phyloP scores from a whole-genome alignment of 2,888 invertebrate genomes.

The Xylota segnis region DNA sequence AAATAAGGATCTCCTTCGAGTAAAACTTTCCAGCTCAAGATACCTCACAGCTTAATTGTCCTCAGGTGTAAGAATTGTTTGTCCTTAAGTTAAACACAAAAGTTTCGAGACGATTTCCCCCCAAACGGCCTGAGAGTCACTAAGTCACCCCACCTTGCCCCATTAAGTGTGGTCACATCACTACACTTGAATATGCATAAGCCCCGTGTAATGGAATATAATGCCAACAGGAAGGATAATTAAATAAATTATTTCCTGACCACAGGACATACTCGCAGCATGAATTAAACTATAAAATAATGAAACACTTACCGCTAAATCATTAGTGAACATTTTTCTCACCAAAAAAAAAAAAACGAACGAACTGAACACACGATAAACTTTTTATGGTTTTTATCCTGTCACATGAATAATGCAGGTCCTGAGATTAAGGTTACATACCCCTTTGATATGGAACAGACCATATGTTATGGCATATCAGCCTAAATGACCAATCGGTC shows the following conservation, averaged over 20 bases:
- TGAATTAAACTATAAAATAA: constrained; percentile 46
- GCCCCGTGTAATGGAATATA: not conserved
- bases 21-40: not conserved
- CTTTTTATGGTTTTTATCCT: constrained; percentile 31
- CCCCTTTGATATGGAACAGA: constrained; percentile 34
- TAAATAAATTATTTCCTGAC: constrained; percentile 25
- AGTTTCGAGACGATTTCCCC: constrained; percentile 4
- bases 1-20: not conserved
- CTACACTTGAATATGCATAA: not conserved
- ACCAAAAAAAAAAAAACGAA: not conserved
- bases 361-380: constrained; percentile 12
- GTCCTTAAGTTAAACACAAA: constrained; percentile 11
- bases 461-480: constrained; percentile 12
- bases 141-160: not conserved
- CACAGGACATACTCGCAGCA: not conserved
- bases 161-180: not conserved
- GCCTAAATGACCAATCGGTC: constrained; percentile 18
- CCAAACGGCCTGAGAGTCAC: not conserved
- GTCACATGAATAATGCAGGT: constrained; percentile 55
- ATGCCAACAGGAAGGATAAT: not conserved
- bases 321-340: constrained; percentile 8
- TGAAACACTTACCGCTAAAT: constrained; percentile 45
- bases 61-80: constrained; percentile 13
- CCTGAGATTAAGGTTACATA: constrained; percentile 10
- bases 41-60: constrained; percentile 2